Evolutionary conservation across 2,797 vertebrate species (phyloP).

Genomic region (Halcyon smyrnensis): DNA sequence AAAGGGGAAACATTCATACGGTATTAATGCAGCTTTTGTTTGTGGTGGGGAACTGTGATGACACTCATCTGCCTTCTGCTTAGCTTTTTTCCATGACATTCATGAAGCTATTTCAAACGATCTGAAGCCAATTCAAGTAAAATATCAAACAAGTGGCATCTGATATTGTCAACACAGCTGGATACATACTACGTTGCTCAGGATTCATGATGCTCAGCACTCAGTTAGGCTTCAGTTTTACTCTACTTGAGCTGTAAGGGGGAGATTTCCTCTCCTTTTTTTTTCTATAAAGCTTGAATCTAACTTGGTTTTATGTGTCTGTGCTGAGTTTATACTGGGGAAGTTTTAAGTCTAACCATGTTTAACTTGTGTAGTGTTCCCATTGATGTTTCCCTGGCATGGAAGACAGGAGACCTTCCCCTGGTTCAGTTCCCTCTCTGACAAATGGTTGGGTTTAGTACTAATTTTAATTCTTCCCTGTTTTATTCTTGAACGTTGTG

Average conservation of each 20-base stretch:
- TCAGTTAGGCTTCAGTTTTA: neutral
- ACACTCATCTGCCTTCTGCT: conserved; percentile 56
- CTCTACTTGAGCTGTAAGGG: neutral
- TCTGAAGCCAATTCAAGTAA: neutral
- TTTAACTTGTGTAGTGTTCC: neutral
- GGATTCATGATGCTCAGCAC: neutral
- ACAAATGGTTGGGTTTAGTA: neutral
- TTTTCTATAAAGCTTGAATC: neutral
- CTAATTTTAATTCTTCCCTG: neutral
- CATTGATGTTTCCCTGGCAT: rapidly evolving
- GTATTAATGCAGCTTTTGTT: conserved; percentile 66
- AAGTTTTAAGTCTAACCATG: neutral
- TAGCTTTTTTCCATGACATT: conserved; percentile 43
- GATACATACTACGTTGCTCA: neutral
- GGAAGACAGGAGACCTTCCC: neutral
- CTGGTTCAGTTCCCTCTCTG: neutral
- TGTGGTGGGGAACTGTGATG: conserved; percentile 37
- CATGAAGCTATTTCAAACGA: conserved; percentile 38
- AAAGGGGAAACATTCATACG: neutral
- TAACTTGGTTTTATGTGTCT: neutral
- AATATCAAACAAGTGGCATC: conserved; percentile 49
- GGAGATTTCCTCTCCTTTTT: neutral
- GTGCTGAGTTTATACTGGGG: neutral
- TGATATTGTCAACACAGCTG: conserved; percentile 57
- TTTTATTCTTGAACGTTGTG: neutral